A percentile compares a stretch with the other conserved stretches of the same genome.
phyloP scores from a whole-genome alignment of 2,888 invertebrate genomes.

The Quadroppia sp. region DNA sequence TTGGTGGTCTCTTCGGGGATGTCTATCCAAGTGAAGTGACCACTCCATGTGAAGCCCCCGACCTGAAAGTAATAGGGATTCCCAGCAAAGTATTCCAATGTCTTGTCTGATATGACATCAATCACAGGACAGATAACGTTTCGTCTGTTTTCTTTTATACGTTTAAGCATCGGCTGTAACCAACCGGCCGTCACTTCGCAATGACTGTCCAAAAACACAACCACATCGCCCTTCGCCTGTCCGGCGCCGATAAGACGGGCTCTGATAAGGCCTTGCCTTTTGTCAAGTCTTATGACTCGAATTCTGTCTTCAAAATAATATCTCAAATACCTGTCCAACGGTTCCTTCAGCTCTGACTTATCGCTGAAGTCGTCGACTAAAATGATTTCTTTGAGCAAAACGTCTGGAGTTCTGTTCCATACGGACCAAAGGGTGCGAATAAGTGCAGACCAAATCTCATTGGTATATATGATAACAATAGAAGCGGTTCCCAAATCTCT shows the following conservation, averaged over 20 bases:
- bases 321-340: constrained; percentile 69
- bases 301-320: constrained; percentile 61
- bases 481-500: constrained; percentile 66
- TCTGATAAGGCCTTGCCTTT: constrained; percentile 79
- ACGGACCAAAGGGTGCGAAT: constrained; percentile 83
- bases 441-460: constrained; percentile 81
- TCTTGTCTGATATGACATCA: constrained; percentile 81
- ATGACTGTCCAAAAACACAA: constrained; percentile 86
- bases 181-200: constrained; percentile 66
- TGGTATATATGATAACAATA: constrained; percentile 75
- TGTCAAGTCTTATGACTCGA: constrained; percentile 67
- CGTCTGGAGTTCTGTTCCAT: constrained; percentile 67
- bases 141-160: constrained; percentile 72
- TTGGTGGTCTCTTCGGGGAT: constrained; percentile 58
- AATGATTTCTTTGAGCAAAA: constrained; percentile 80
- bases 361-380: constrained; percentile 91
- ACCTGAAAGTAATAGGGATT: constrained; percentile 59
- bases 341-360: constrained; percentile 56
- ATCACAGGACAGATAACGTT: constrained; percentile 90
- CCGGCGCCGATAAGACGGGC: constrained; percentile 84
- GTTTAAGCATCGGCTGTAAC: constrained; percentile 79
- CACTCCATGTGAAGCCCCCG: constrained; percentile 79
- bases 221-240: constrained; percentile 70
- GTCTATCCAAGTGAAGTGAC: constrained; percentile 89
- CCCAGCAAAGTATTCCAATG: constrained; percentile 67